These are phyloP conservation scores for Minunthozetes semirufus DNA, from an alignment of 2,888 invertebrate species.

Conservation along the genomic window DNA sequence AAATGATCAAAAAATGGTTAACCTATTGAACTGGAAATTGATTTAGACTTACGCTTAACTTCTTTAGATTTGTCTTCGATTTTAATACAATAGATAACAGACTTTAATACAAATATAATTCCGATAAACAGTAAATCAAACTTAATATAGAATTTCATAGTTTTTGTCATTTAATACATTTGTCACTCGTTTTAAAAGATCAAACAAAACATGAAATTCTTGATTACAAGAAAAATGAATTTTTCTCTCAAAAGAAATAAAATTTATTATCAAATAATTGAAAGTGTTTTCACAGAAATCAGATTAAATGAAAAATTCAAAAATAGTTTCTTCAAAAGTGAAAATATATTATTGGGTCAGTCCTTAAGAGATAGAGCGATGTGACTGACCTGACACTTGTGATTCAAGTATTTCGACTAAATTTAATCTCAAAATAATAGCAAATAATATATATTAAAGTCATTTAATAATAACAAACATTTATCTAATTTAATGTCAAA, in stretches of 20 bases:
- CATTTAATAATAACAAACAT: not conserved
- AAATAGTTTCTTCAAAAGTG: not conserved
- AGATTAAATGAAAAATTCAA: not conserved
- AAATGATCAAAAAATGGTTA: not conserved
- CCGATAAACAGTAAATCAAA: not conserved
- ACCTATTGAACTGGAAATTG: not conserved
- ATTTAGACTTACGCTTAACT: not conserved
- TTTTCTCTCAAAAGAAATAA: not conserved
- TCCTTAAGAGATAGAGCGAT: not conserved
- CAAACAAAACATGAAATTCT: not conserved
- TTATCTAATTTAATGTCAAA: not conserved
- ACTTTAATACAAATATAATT: not conserved
- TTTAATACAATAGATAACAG: not conserved
- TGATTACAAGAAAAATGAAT: not conserved
- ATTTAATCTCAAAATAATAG: slow-evolving; percentile 11
- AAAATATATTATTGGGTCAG: slow-evolving; percentile 14
- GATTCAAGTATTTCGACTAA: slow-evolving; percentile 8
- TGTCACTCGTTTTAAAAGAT: not conserved
- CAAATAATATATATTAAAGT: not conserved
- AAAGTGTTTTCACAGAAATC: not conserved
- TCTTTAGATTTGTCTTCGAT: not conserved
- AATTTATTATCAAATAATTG: not conserved
- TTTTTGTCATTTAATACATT: not conserved
- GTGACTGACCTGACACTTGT: slow-evolving; percentile 16
- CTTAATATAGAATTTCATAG: slow-evolving; percentile 14